These are phyloP conservation scores for Nesogale talazaci DNA, from an alignment of 2,113 vertebrate species.

Conservation along the genomic window DNA sequence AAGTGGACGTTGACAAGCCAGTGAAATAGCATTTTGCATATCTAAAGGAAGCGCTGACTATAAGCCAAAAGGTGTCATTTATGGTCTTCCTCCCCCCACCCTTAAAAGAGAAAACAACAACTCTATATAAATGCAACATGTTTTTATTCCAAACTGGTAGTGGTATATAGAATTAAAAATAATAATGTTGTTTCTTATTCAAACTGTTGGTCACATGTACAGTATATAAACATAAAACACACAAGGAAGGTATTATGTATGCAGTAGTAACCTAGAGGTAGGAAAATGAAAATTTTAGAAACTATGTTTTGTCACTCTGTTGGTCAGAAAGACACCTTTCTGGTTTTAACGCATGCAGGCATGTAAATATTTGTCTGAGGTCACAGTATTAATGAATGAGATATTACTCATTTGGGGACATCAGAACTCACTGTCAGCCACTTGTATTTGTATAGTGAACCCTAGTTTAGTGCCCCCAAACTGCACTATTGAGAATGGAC, in stretches of 20 bases:
- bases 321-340: conserved; percentile 98
- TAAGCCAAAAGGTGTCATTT: conserved; percentile 86
- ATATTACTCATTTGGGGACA: conserved; percentile 94
- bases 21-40: conserved; percentile 85
- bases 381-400: conserved; percentile 99
- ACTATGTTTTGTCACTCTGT: conserved; percentile 98
- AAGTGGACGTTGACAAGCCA: conserved; percentile 80
- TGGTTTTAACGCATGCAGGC: conserved; percentile 99
- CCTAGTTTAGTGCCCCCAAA: conserved; percentile 84
- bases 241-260: conserved; percentile 99
- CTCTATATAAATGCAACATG: conserved; percentile 83
- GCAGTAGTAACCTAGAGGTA: conserved; percentile 98
- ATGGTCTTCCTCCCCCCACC: conserved; percentile 85
- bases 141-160: conserved; percentile 88
- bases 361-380: conserved; percentile 99
- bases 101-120: conserved; percentile 47
- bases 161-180: conserved; percentile 85
- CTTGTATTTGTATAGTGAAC: conserved; percentile 90
- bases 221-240: conserved; percentile 97
- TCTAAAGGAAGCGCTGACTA: conserved; percentile 87
- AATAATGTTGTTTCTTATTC: conserved; percentile 86
- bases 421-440: conserved; percentile 87
- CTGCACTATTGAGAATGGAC: conserved; percentile 86
- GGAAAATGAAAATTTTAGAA: conserved; percentile 91
- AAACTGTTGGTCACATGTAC: conserved; percentile 94